Conservation (phyloP, 2,797 vertebrate genomes). For the Enoplosus armatus region DNA sequence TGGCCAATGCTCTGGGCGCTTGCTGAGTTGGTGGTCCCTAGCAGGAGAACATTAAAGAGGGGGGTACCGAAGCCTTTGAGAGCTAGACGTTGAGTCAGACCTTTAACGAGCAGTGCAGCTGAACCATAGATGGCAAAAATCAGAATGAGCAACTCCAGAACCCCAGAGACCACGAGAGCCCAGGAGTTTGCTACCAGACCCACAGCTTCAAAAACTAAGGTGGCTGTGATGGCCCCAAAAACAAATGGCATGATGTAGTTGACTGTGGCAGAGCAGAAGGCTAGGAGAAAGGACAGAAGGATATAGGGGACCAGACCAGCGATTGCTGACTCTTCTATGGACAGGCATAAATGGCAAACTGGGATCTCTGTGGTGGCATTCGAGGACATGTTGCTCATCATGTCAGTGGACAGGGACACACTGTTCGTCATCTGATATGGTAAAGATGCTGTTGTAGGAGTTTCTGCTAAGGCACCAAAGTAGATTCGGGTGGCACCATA, state of each 20-base stretch:
- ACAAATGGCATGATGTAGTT: conserved; percentile 95
- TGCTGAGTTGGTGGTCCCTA: conserved; percentile 85
- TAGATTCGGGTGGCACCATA: conserved; percentile 89
- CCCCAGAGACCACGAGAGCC: conserved; percentile 88
- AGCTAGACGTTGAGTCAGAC: conserved; percentile 88
- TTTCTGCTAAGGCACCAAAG: conserved; percentile 62
- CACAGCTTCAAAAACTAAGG: conserved; percentile 89
- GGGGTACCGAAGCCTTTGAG: conserved; percentile 92
- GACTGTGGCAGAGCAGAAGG: conserved; percentile 92
- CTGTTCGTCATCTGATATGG: background rate
- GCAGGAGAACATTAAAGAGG: conserved; percentile 90
- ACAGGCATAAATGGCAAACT: conserved; percentile 23
- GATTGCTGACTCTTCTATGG: conserved; percentile 82
- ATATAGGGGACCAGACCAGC: conserved; percentile 91
- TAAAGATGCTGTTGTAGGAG: background rate
- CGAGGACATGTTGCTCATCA: conserved; percentile 26
- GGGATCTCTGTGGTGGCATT: conserved; percentile 17
- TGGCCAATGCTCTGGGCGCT: conserved; percentile 83
- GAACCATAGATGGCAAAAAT: conserved; percentile 89
- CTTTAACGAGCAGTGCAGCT: conserved; percentile 88
- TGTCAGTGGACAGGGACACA: conserved; percentile 19
- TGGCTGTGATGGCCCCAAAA: conserved; percentile 88
- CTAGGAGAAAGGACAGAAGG: conserved; percentile 87
- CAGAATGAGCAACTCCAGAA: conserved; percentile 88
- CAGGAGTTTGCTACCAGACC: conserved; percentile 82